phyloP scores from a whole-genome alignment of 23 tunicate genomes.

The Halocynthia roretzi region DNA sequence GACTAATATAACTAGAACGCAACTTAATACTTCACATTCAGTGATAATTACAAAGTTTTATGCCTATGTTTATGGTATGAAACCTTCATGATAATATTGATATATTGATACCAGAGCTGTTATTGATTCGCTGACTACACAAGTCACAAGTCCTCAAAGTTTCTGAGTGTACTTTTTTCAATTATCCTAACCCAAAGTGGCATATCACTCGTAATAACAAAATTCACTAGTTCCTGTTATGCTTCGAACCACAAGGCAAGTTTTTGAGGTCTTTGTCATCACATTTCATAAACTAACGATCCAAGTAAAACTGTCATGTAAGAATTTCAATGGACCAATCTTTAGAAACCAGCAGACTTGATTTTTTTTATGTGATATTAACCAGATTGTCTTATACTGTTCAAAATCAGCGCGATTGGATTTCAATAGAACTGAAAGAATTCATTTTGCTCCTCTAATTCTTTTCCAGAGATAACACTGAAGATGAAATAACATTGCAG shows the following conservation, averaged over 20 bases:
- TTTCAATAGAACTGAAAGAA: neutral
- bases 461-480: neutral
- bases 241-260: too few species aligned
- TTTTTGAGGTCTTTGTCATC: too few species aligned
- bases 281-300: too few species aligned
- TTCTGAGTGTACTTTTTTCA: too few species aligned
- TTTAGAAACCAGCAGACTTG: too few species aligned
- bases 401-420: neutral
- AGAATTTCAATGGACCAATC: too few species aligned
- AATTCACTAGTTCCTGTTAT: too few species aligned
- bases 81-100: neutral
- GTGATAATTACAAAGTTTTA: neutral
- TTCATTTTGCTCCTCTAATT: neutral
- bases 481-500: neutral
- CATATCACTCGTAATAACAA: too few species aligned
- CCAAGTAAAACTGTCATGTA: too few species aligned
- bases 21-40: neutral
- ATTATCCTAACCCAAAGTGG: too few species aligned
- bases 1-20: neutral
- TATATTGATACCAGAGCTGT: neutral
- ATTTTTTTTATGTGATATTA: neutral
- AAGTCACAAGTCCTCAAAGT: too few species aligned
- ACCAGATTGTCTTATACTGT: neutral
- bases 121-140: too few species aligned
- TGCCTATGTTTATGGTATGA: neutral